Base-by-base conservation (phyloP, 2,113 vertebrate species). In the Eupsittula cactorum region DNA sequence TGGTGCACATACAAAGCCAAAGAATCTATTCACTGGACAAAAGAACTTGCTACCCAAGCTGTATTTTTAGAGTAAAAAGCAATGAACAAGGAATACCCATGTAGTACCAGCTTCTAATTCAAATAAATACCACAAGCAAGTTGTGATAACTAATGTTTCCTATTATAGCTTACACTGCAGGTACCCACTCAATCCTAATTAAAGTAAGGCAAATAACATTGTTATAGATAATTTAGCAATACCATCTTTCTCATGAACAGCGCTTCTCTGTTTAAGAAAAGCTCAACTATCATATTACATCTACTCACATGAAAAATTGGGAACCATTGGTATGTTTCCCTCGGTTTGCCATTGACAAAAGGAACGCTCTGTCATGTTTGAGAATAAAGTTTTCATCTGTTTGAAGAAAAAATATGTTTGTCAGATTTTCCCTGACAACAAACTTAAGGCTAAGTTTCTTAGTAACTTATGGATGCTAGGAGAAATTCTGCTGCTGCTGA, bases 381-480 rank as follows among this genome's bases (percentile, higher is more conserved):
- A 99, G 99, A 98, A 98, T 98, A 98, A 99, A 99, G 98, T 99
- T 99, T 98, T 99, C 99, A 97, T 99, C 99, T 99, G 99, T 98
- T 97, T 98, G 69, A 97, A 98, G 97, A 98, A 98, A 98, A 97
- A 98, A 97, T 91, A 88, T 92, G 95, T 96, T 95, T 93, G 88
- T 97, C 82, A 98, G 97, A 82, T 91, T 88, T 95, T 84, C 42
- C 88, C 90, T 57, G 86, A 33, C 73, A 64, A 82, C 19, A 52
- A 90, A 90, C 6, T 23, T 77, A 83, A 60, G 49, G 53, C 41
- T 87, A 81, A 85, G 86, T 91, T 86, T 96, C 93, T 98, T 75
- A 97, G 93, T 63, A 88, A 97, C 47, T 97, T 96, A 97, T 19
- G 96, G 97, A 94, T 85, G 95, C 68, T 93, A 85, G 74, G 95